Evolutionary conservation across 2,113 vertebrate species (phyloP).

Genomic region (Tachuris rubrigastra): DNA sequence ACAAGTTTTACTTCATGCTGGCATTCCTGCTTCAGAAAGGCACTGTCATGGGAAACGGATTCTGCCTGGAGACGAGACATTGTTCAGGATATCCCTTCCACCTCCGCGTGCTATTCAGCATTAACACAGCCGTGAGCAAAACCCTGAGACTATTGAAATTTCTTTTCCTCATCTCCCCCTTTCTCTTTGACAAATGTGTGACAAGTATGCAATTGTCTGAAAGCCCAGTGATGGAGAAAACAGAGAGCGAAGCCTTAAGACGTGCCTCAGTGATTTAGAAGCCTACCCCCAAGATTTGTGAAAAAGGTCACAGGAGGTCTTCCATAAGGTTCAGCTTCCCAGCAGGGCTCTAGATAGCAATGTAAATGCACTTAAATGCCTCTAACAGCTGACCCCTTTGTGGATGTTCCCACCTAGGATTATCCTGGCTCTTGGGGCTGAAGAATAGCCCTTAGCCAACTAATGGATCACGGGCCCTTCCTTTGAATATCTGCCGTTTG

Average conservation of each 20-base stretch:
- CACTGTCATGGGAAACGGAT: slow-evolving; percentile 73
- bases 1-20: slow-evolving; percentile 79
- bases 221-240: slow-evolving; percentile 20
- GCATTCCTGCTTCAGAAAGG: slow-evolving; percentile 68
- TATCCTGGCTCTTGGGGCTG: neutral
- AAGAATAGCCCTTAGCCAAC: slow-evolving; percentile 10
- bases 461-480: neutral
- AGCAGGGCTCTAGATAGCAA: slow-evolving; percentile 10
- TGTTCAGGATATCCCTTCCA: slow-evolving; percentile 66
- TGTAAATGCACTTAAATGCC: slow-evolving; percentile 43
- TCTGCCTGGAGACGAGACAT: slow-evolving; percentile 68
- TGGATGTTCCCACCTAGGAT: slow-evolving; percentile 47
- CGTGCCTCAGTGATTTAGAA: slow-evolving; percentile 48
- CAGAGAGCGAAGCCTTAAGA: slow-evolving; percentile 18
- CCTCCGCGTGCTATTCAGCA: slow-evolving; percentile 44
- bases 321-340: slow-evolving; percentile 36
- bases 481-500: slow-evolving; percentile 5
- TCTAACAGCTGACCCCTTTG: slow-evolving; percentile 42
- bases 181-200: slow-evolving; percentile 53
- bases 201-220: slow-evolving; percentile 55
- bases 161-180: slow-evolving; percentile 51
- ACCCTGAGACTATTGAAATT: slow-evolving; percentile 49
- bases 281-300: slow-evolving; percentile 21
- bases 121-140: slow-evolving; percentile 44
- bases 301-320: slow-evolving; percentile 50